Conservation (phyloP, 2,888 invertebrate species). For the Pocota personata region DNA sequence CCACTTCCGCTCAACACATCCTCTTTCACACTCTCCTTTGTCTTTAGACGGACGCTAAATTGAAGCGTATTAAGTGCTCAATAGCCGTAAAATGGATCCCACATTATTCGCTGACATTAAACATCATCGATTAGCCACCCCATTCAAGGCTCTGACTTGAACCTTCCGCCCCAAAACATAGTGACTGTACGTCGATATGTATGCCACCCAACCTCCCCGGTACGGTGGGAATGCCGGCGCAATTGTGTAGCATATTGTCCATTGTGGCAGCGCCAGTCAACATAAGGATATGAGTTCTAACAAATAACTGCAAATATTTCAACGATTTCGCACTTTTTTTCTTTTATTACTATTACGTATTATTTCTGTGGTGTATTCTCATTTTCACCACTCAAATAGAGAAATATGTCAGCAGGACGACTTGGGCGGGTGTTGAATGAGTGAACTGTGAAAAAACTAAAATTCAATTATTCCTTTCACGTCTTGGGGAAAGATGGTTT, state of each 20-base stretch:
- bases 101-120: constrained; percentile 43
- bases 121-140: constrained; percentile 57
- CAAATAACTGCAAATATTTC: constrained; percentile 61
- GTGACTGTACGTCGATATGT: constrained; percentile 8
- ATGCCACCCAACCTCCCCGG: background rate
- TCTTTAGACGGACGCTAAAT: constrained; percentile 29
- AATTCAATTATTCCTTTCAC: constrained; percentile 68
- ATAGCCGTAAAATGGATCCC: constrained; percentile 40
- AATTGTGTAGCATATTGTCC: constrained; percentile 32
- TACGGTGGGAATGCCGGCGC: background rate
- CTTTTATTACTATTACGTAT: too few relatives aligned
- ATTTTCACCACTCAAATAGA: constrained; percentile 35
- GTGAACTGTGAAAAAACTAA: background rate
- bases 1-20: background rate
- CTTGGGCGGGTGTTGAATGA: constrained; percentile 2
- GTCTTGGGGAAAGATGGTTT: constrained; percentile 56
- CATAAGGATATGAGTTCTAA: constrained; percentile 24
- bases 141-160: constrained; percentile 1
- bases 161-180: background rate
- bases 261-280: constrained; percentile 18
- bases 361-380: constrained; percentile 38
- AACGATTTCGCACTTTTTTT: constrained; percentile 52
- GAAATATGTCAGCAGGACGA: constrained; percentile 57
- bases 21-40: constrained; percentile 29
- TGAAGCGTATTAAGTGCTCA: constrained; percentile 45